Percentiles rank a stretch among this genome's conserved stretches.
Conservation (phyloP, 2,888 invertebrate species). For the Selenia dentaria region DNA sequence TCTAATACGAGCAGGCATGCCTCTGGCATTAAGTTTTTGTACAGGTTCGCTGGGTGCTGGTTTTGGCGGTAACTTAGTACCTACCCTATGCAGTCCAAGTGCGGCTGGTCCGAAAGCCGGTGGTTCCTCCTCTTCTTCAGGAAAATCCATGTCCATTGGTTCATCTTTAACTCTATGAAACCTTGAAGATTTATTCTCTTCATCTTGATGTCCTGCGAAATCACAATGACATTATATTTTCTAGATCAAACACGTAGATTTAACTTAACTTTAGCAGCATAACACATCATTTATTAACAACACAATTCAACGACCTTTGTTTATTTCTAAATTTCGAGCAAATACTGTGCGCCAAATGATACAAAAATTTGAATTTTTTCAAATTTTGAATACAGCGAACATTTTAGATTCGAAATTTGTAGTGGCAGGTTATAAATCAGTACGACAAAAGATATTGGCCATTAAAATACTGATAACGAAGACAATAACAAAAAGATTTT, state of each 20-base stretch:
- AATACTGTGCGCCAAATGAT: constrained; percentile 63
- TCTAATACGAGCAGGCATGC: constrained; percentile 95
- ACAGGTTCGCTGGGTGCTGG: constrained; percentile 89
- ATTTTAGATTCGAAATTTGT: constrained; percentile 34
- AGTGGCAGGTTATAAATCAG: constrained; percentile 6
- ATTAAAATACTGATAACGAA: not conserved
- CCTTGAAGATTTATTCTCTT: constrained; percentile 53
- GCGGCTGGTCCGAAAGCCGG: constrained; percentile 92
- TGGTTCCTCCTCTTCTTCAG: constrained; percentile 87
- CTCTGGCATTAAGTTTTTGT: constrained; percentile 93
- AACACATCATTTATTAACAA: constrained; percentile 4
- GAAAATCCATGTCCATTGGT: constrained; percentile 86
- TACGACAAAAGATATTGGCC: not conserved
- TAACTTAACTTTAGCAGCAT: not conserved
- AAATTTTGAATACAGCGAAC: constrained; percentile 79
- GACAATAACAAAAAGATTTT: not conserved
- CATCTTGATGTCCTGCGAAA: constrained; percentile 61
- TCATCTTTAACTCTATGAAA: constrained; percentile 81
- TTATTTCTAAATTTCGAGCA: constrained; percentile 49
- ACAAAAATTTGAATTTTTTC: constrained; percentile 81
- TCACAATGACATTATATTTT: constrained; percentile 28
- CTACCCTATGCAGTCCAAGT: constrained; percentile 92
- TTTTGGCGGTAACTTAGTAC: constrained; percentile 89
- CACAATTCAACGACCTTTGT: constrained; percentile 15
- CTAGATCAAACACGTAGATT: not conserved